Evolutionary conservation across 2,113 vertebrate genomes (phyloP), one percentile per base, ranked within the genome.

Genomic region (Callithrix jacchus): DNA sequence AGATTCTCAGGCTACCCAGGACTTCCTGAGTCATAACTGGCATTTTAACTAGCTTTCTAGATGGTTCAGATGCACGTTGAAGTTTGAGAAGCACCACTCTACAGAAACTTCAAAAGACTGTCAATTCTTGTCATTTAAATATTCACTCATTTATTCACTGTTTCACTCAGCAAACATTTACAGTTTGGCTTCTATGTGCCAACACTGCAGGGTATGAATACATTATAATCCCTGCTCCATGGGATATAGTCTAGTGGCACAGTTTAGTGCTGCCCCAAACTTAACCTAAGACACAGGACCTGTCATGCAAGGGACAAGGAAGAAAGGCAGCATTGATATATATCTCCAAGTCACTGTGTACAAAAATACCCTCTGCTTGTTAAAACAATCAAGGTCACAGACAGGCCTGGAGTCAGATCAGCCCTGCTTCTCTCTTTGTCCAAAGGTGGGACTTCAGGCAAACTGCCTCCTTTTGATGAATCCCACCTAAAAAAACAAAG

Each of bases 171-270:
- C 45, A 61, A 64, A 73, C 82, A 32, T 73, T 54, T 52, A 56
- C 35, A 49, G 77, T 1, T 27, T 47, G 61, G 25, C 30, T n/a
- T 37, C 17, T 25, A 0, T 3, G 18, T 35, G 54, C 32, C 37
- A 54, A 89, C 12, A 30, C 54, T 23, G 23, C 8, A 5, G 7
- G 64, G 30, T 23, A 30, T 0, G 35, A 61, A 21, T n/a, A 47
- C 30, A 20, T 27, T 4, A 32, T 6, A n/a, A 1, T 17, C 18
- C 58, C 42, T 10, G 25, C 52, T 14, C 13, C 64, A 12, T 5
- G 13, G 18, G 66, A 66, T 3, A 8, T 4, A 27, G n/a, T 20
- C 42, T 0, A 8, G 10, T 6, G 23, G 30, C 77, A 1, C 18
- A 58, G 35, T 2, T 85, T 7, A 5, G 23, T 12, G 37, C n/a